Conservation (phyloP, 2,113 vertebrate genomes). For the Prionailurus bengalensis region DNA sequence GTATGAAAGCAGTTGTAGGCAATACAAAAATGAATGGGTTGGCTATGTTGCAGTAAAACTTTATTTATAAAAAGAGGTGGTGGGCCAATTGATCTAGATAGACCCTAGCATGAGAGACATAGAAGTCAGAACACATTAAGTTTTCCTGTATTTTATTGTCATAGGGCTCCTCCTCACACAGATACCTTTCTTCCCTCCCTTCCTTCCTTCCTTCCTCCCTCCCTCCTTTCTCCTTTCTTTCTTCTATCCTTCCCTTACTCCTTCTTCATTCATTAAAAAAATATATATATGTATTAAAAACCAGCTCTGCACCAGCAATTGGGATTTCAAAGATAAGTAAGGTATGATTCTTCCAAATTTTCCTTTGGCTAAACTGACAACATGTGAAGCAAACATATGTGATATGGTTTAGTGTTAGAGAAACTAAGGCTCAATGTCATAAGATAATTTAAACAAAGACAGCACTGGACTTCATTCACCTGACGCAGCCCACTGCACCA, state of each 20-base stretch:
- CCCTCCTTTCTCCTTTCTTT: background rate
- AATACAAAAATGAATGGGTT: background rate
- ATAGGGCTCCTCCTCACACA: background rate
- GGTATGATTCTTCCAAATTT: background rate
- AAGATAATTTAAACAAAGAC: background rate
- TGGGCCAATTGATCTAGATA: background rate
- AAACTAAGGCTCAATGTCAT: background rate
- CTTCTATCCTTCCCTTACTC: background rate
- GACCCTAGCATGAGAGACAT: background rate
- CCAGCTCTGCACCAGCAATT: background rate
- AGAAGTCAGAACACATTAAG: background rate
- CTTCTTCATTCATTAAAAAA: background rate
- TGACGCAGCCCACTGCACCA: rapidly evolving
- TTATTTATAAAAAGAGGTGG: background rate
- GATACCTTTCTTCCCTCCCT: no score
- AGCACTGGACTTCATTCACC: background rate
- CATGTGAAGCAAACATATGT: background rate
- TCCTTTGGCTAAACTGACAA: background rate
- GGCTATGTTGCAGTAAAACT: background rate
- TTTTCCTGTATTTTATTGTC: background rate
- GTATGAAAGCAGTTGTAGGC: background rate
- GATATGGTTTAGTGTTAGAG: background rate
- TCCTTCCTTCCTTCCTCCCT: no score
- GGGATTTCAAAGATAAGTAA: background rate
- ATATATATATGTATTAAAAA: background rate